Evolutionary conservation across 2,113 vertebrate species (phyloP).

Genomic region (Condylura cristata): DNA sequence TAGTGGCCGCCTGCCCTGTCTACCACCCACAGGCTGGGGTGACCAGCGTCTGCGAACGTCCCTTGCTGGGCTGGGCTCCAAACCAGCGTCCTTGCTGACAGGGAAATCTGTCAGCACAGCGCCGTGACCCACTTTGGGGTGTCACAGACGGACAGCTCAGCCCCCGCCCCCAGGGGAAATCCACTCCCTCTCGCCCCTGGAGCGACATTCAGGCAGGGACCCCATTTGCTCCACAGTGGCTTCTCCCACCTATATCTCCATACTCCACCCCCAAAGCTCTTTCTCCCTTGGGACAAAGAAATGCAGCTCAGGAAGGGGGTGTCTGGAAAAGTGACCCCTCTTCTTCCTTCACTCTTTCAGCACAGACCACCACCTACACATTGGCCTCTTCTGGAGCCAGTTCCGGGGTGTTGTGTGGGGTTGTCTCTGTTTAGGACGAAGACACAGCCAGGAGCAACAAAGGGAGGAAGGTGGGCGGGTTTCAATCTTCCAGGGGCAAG

Average conservation of each 20-base stretch:
- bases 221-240: background rate
- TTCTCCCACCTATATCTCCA: background rate
- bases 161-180: constrained; percentile 34
- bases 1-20: background rate
- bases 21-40: background rate
- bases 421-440: too few relatives aligned
- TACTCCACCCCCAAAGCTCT: background rate
- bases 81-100: constrained; percentile 9
- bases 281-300: background rate
- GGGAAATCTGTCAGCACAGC: constrained; percentile 55
- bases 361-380: background rate
- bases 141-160: background rate
- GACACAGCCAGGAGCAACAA: too few relatives aligned
- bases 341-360: background rate
- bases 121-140: constrained; percentile 54
- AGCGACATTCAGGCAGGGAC: background rate
- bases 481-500: background rate
- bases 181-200: background rate
- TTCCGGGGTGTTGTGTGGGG: too few relatives aligned
- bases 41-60: constrained; percentile 23
- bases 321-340: background rate
- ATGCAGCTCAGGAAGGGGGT: background rate
- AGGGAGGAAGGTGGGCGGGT: background rate
- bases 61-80: background rate
- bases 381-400: background rate